Percentiles rank a stretch among this genome's conserved stretches.
Conservation (phyloP, 1,140 invertebrate species). For the Drosophila varians region DNA sequence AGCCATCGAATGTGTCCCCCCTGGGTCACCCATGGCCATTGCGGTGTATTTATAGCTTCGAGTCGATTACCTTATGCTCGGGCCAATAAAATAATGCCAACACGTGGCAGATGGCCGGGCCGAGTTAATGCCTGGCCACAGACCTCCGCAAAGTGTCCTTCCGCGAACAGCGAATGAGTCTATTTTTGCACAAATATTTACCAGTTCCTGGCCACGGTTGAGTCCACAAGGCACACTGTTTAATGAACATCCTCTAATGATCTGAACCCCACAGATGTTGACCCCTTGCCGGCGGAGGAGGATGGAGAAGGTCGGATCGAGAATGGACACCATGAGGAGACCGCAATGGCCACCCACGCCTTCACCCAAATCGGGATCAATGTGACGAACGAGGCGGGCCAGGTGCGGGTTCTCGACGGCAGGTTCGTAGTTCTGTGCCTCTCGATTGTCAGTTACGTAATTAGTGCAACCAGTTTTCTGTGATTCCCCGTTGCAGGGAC, state of each 20-base stretch:
- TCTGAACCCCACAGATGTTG: constrained; percentile 48
- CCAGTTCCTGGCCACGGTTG: constrained; percentile 31
- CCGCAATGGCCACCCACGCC: constrained; percentile 30
- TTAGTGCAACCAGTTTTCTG: constrained; percentile 81
- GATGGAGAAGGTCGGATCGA: constrained; percentile 40
- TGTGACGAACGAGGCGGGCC: constrained; percentile 81
- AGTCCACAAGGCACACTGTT: not conserved
- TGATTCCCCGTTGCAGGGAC: constrained; percentile 71
- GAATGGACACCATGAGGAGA: constrained; percentile 59
- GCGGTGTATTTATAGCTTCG: constrained; percentile 57
- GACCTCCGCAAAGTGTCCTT: constrained; percentile 32
- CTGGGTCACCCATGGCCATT: constrained; percentile 43
- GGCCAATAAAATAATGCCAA: constrained; percentile 43
- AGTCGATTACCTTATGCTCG: constrained; percentile 8
- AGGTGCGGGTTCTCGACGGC: constrained; percentile 74
- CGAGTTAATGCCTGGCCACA: constrained; percentile 19
- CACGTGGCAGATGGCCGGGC: constrained; percentile 23
- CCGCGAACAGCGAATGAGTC: constrained; percentile 39
- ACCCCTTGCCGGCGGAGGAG: constrained; percentile 59
- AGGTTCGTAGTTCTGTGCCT: constrained; percentile 77
- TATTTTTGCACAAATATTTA: constrained; percentile 52
- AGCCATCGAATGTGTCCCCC: constrained; percentile 10
- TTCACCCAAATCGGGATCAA: constrained; percentile 81
- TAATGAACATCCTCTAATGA: not conserved
- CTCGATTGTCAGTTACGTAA: constrained; percentile 74